These are phyloP conservation scores for Slavum lentiscoides DNA, from an alignment of 2,888 invertebrate species.

Conservation along the genomic window DNA sequence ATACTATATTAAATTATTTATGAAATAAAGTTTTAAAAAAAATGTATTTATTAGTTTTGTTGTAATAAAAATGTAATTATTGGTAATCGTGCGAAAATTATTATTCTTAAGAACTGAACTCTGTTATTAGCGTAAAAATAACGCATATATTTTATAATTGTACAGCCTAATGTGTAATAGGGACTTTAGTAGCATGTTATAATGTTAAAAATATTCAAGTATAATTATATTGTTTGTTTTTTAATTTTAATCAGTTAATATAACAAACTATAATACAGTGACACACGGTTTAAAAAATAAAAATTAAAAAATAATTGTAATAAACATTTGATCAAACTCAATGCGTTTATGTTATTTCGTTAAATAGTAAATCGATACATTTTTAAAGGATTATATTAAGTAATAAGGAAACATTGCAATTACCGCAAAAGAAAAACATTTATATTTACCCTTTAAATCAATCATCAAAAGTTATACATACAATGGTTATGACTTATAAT, in stretches of 20 bases:
- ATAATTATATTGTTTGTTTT: not conserved
- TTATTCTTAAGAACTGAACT: not conserved
- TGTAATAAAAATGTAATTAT: not conserved
- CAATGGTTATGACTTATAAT: too few species aligned
- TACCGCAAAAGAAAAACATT: not conserved
- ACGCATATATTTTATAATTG: not conserved
- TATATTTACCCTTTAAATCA: constrained; percentile 2
- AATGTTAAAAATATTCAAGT: not conserved
- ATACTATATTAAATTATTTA: constrained; percentile 41
- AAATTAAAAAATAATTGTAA: too few species aligned
- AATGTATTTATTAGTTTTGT: not conserved
- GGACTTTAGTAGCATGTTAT: not conserved
- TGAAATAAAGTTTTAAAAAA: constrained; percentile 37
- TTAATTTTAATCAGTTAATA: not conserved
- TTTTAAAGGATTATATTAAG: too few species aligned
- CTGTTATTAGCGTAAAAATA: not conserved
- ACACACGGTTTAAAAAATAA: too few species aligned
- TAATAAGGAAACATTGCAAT: not conserved
- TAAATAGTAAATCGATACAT: too few species aligned
- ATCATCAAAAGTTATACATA: not conserved
- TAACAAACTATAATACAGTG: too few species aligned
- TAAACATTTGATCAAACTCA: too few species aligned
- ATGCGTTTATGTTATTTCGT: too few species aligned
- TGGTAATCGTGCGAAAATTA: not conserved
- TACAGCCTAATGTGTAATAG: not conserved